Evolutionary conservation across 1,140 invertebrate species (phyloP), one percentile per base, ranked within the genome.

Genomic region (Aphidius gifuensis): DNA sequence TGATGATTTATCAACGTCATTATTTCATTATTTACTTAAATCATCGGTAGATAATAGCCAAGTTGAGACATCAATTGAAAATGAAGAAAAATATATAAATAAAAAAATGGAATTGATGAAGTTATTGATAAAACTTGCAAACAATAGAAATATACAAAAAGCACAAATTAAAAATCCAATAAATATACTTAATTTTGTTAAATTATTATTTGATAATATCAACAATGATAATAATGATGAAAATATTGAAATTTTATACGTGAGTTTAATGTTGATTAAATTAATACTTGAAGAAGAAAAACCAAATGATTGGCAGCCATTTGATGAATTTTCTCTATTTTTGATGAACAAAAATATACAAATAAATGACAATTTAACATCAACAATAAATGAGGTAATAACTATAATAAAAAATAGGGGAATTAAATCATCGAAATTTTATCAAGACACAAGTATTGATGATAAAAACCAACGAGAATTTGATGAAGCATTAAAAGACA

Each of bases 401-500:
- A 73, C 76, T 53, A 70, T 82, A 40, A 80, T 88, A 47, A 74
- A 80, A 64, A 83, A 76, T 21, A 78, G 79, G 68, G 81, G 80
- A 7, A 74, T 64, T 44, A 69, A 32, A 32, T 32, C 4, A 32
- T 32, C 53, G 6, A 72, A 67, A 58, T 62, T 62, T 51, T 77
- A 72, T 59, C 58, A 73, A 50, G 72, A 79, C 65, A 63, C 80
- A 40, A 75, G 69, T 5, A 39, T 65, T 6, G 58, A 71, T 49
- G 59, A 66, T 58, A 71, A 74, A 54, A 56, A 72, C 45, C 71
- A 81, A 44, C 82, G 77, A 50, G 75, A 81, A 60, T 88, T 86
- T 72, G 82, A 86, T 54, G 80, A 85, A 71, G 88, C 88, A 2
- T 69, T 93, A 16, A 71, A 82, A 49, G 86, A 93, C 80, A 76